These are phyloP conservation scores for Plutella xylostella DNA, from an alignment of 2,888 invertebrate species.

Conservation along the genomic window DNA sequence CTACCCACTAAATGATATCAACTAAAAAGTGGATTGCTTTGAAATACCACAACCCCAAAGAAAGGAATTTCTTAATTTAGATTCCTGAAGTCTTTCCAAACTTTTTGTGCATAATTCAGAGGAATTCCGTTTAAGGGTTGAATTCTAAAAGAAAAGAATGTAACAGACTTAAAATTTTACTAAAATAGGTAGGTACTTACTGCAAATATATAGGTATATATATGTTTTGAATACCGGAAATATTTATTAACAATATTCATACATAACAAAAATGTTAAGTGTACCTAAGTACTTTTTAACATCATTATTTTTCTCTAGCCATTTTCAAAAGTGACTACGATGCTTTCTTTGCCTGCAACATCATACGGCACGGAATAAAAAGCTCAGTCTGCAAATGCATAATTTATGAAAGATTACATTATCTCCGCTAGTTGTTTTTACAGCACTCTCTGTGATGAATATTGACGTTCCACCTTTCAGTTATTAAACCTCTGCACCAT, in stretches of 20 bases:
- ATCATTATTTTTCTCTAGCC: not conserved
- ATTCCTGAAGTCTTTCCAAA: no score
- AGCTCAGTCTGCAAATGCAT: constrained; percentile 34
- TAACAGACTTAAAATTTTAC: not conserved
- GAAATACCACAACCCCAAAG: no score
- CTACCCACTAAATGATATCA: no score
- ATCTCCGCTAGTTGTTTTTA: constrained; percentile 30
- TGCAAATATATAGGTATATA: not conserved
- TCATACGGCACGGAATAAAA: constrained; percentile 28
- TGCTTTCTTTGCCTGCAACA: constrained; percentile 7
- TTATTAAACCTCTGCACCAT: not conserved
- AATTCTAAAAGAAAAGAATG: no score
- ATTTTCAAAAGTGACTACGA: not conserved
- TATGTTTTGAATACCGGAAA: not conserved
- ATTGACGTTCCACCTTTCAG: not conserved
- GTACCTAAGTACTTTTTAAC: not conserved
- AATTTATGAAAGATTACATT: constrained; percentile 38
- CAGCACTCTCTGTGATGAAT: constrained; percentile 18
- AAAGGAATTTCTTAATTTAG: no score
- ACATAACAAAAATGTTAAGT: not conserved
- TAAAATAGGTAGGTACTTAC: not conserved
- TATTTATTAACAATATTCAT: not conserved
- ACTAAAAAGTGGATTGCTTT: no score
- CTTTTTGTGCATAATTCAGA: no score
- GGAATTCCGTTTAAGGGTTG: no score